Evolutionary conservation across 2,888 invertebrate species (phyloP), one percentile per base, ranked within the genome.

Genomic region (Petrolisthes manimaculis): DNA sequence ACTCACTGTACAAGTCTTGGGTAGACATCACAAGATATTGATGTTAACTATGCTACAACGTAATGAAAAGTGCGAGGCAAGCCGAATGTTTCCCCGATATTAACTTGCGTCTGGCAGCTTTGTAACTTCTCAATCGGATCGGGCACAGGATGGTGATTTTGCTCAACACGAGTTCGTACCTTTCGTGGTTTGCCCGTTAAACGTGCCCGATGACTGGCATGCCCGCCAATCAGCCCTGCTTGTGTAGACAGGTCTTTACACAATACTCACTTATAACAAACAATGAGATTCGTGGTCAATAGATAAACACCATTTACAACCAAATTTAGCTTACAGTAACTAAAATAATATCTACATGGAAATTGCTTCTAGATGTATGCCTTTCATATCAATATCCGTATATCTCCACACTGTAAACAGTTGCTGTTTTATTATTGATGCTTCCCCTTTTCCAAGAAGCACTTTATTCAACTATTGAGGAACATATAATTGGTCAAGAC

Each of bases 1-100:
- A 56, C 56, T 77, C 61, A 84, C 84, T 84, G 21, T 51, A 77
- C 61, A 5, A 51, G 18, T 21, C 84, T 56, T 1, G 75, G 56
- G 24, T 61, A 37, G 84, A 55, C 84, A 84, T 84, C 24, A 78
- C 53, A 56, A 61, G 80, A 53, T 80, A 12, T 54, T 55, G 6
- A 75, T 55, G 78, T 84, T n/a, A 5, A 77, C 84, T 1, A 56
- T 84, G 84, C 56, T 84, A 84, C 84, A 56, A 77, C 21, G 77
- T 9, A 12, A 37, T 77, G 77, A 21, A 18, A 77, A 6, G 84
- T 84, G 56, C 21, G 61, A 77, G 21, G 77, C 24, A 78, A 24
- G 78, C 75, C 54, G 12, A 9, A 53, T 61, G 61, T 1, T 12
- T 61, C 61, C 61, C 61, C 61, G 18, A 18, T 61, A 3, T 61